Percentiles rank a stretch among this genome's conserved stretches.
Evolutionary conservation across 2,888 invertebrate genomes (phyloP).

Genomic region (Eretmocerus hayati): DNA sequence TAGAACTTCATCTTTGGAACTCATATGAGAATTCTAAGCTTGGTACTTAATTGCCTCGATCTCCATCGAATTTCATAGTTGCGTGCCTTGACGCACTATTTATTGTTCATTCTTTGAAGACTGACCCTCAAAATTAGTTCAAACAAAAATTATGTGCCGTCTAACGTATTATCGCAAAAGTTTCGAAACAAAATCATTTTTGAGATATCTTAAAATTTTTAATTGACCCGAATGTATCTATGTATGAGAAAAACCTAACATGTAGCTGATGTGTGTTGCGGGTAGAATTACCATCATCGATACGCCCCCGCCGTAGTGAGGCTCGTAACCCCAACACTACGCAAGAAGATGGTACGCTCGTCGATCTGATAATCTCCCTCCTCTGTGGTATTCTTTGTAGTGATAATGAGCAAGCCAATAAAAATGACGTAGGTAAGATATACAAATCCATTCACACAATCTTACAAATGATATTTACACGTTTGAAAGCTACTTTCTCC

Average conservation of each 20-base stretch:
- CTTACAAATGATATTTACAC: background rate
- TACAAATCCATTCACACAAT: background rate
- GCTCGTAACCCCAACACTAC: constrained; percentile 35
- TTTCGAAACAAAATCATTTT: too few species aligned
- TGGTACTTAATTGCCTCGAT: too few species aligned
- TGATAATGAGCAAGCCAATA: constrained; percentile 42
- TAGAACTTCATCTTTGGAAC: too few species aligned
- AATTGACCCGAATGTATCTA: constrained; percentile 36
- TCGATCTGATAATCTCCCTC: constrained; percentile 44
- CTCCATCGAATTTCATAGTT: too few species aligned
- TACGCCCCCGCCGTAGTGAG: constrained; percentile 40
- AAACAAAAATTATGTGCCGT: too few species aligned
- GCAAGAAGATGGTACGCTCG: constrained; percentile 41
- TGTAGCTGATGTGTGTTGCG: constrained; percentile 39
- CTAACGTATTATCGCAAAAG: too few species aligned
- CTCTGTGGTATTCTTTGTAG: constrained; percentile 45
- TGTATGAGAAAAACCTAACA: constrained; percentile 36
- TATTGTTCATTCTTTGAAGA: too few species aligned
- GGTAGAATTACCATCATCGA: constrained; percentile 41
- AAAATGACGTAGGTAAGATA: constrained; percentile 40
- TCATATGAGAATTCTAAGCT: too few species aligned
- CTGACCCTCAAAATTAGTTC: too few species aligned
- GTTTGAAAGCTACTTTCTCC: too few species aligned
- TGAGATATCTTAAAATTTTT: too few species aligned
- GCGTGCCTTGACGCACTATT: too few species aligned